Percentiles rank a stretch among this genome's conserved stretches.
These are phyloP conservation scores for Nasua narica DNA, from an alignment of 2,797 vertebrate genomes.

Conservation along the genomic window DNA sequence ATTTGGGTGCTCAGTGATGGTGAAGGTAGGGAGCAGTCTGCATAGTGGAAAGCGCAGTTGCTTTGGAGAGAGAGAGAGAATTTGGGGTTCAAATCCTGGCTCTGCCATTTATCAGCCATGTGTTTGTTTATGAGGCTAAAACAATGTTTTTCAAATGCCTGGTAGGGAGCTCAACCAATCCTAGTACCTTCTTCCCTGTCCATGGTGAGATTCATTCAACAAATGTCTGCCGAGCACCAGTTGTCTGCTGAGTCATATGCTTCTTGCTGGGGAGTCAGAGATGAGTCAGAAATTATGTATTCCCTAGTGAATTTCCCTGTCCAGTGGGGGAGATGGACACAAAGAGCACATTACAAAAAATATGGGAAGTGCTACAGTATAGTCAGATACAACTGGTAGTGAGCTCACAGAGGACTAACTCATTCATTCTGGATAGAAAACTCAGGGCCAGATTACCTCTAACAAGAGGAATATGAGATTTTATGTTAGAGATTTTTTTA, in stretches of 20 bases:
- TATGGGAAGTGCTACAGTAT: background rate
- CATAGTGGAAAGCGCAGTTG: background rate
- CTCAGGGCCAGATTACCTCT: background rate
- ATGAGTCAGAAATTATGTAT: constrained; percentile 60
- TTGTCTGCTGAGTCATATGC: constrained; percentile 61
- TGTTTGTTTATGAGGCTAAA: background rate
- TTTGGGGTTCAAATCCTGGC: background rate
- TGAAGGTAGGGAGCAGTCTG: background rate
- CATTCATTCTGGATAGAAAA: background rate
- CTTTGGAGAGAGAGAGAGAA: background rate
- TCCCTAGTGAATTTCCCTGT: constrained; percentile 38
- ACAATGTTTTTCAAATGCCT: background rate
- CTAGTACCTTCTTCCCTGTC: background rate
- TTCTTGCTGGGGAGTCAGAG: background rate
- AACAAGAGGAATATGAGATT: background rate
- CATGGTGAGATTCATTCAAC: constrained; percentile 20
- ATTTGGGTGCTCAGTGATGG: background rate
- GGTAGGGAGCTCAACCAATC: background rate
- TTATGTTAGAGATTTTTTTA: background rate
- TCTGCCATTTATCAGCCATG: background rate
- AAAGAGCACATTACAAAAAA: constrained; percentile 11
- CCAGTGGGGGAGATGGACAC: background rate
- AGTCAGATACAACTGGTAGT: background rate
- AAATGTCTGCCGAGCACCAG: background rate
- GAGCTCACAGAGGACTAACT: background rate